A percentile compares a stretch with the other conserved stretches of the same genome.
phyloP scores from a whole-genome alignment of 2,888 invertebrate species.

The Timema cristinae region DNA sequence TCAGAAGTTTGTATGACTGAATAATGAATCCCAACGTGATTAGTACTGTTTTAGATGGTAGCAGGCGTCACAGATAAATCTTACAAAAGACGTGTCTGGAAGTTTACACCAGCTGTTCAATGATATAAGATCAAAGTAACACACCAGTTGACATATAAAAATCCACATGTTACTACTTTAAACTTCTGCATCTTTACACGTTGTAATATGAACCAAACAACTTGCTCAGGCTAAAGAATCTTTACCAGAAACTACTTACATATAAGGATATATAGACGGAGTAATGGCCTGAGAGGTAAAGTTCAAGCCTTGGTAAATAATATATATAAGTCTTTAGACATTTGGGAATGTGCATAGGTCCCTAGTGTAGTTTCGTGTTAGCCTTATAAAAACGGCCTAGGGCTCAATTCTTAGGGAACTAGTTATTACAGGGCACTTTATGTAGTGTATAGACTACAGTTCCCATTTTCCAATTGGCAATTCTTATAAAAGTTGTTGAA shows the following conservation, averaged over 20 bases:
- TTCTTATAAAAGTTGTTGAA: not conserved
- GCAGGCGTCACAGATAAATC: not conserved
- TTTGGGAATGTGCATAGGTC: not conserved
- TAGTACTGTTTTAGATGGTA: not conserved
- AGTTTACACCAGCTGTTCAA: not conserved
- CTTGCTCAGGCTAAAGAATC: not conserved
- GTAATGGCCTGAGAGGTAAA: not conserved
- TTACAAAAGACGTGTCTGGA: not conserved
- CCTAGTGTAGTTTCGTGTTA: not conserved
- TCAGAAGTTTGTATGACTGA: constrained; percentile 3
- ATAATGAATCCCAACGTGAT: not conserved
- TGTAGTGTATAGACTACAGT: not conserved
- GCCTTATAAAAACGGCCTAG: not conserved
- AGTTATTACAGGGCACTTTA: not conserved
- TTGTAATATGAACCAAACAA: constrained; percentile 3
- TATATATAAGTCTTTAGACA: not conserved
- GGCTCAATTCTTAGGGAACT: not conserved
- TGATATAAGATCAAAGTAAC: not conserved
- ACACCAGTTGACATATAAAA: constrained; percentile 1
- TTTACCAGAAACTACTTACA: not conserved
- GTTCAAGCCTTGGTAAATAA: not conserved
- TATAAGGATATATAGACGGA: not conserved
- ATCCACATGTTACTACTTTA: not conserved
- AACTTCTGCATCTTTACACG: not conserved
- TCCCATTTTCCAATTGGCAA: not conserved